Evolutionary conservation across 2,888 invertebrate species (phyloP), one percentile per base, ranked within the genome.

Genomic region (Dromius quadrimaculatus): DNA sequence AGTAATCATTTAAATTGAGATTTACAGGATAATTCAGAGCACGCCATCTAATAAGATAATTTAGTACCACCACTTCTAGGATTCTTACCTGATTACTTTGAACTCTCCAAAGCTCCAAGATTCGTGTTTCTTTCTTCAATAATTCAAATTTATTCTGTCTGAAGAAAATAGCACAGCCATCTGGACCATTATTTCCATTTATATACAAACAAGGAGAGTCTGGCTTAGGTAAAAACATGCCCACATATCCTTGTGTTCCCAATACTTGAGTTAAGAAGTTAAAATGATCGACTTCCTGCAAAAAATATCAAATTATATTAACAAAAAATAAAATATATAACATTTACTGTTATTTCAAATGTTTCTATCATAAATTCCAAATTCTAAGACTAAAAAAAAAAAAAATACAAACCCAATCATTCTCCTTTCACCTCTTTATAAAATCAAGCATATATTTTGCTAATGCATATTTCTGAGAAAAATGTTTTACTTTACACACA

Each of bases 101-200:
- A 4, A 90, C 89, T 71, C 87, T 84, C 89, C 90, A 90, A n/a
- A 90, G 89, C 81, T 90, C 89, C 43, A 90, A 83, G 59, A 89
- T 84, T 71, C 87, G 84, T 0, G 86, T 87, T 66, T 88, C 86
- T 20, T 84, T 85, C 71, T 84, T 82, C 17, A 89, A 76, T 61
- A 90, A 80, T 68, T 89, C 86, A 74, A 90, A 88, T 79, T 88
- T 88, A 73, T 86, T 84, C 57, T 84, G 84, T 73, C 87, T 85
- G 79, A 87, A 92, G 80, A 92, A 92, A 61, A 92, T 84, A 22
- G 92, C 92, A 80, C 92, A 92, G 5, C 92, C 92, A 80, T 92
- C 92, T 0, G 92, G 91, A 0, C 92, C 92, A 76, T 89, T 89
- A 77, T 91, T 91, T 73, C 88, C 87, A 72, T 86, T 84, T 45